phyloP scores from a whole-genome alignment of 2,113 vertebrate species.

The Cheilinus undulatus region DNA sequence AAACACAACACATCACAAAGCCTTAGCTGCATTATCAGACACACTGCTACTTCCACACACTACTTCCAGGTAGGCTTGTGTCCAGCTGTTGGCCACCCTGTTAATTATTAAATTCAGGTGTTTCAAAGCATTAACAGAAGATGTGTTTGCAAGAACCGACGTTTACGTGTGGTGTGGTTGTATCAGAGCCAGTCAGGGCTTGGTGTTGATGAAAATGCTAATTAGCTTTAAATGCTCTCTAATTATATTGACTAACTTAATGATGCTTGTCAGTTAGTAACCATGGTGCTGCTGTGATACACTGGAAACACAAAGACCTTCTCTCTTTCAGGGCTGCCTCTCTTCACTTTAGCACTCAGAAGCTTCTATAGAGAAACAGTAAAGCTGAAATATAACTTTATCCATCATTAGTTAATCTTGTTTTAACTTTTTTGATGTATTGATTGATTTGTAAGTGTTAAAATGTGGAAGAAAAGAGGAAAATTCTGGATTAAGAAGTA shows the following conservation, averaged over 20 bases:
- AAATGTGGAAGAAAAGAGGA: background rate
- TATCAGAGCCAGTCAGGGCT: background rate
- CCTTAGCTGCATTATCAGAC: background rate
- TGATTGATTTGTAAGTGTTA: background rate
- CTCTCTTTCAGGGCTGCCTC: background rate
- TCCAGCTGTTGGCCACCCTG: no score
- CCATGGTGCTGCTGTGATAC: background rate
- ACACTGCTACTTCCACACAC: no score
- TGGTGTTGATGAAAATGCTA: background rate
- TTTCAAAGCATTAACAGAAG: no score
- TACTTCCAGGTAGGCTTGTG: no score
- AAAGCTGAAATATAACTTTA: background rate
- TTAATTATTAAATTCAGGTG: no score
- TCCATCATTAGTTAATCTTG: background rate
- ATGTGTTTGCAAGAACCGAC: no score
- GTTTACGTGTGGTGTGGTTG: no score
- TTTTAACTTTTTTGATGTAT: background rate
- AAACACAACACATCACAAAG: constrained; percentile 37
- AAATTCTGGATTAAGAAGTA: background rate
- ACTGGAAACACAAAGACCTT: no score
- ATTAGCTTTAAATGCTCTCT: background rate
- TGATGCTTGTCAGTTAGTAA: background rate
- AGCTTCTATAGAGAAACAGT: background rate
- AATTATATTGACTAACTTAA: background rate
- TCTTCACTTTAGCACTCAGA: background rate